A percentile compares a stretch with the other conserved stretches of the same genome.
phyloP scores from a whole-genome alignment of 2,113 vertebrate species.

The Baryphthengus martii region DNA sequence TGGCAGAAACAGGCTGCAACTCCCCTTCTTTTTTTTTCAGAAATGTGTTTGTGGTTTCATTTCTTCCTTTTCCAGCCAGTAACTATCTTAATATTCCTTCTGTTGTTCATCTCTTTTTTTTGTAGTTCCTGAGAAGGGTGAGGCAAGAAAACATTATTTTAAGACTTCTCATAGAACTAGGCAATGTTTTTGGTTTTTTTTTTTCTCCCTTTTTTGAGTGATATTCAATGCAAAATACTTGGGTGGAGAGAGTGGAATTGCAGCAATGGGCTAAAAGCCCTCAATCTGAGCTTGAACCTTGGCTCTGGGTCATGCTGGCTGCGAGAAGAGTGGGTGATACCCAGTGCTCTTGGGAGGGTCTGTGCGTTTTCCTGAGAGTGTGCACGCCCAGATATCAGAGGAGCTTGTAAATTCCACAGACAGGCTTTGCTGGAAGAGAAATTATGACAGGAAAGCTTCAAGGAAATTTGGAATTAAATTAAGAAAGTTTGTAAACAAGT shows the following conservation, averaged over 20 bases:
- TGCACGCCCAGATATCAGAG: background rate
- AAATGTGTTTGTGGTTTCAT: background rate
- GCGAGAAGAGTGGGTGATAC: background rate
- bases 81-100: background rate
- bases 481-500: background rate
- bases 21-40: background rate
- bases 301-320: background rate
- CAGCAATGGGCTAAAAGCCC: background rate
- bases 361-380: background rate
- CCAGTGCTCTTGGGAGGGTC: background rate
- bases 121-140: background rate
- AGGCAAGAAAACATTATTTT: background rate
- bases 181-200: background rate
- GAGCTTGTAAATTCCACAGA: background rate
- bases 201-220: background rate
- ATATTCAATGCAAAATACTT: background rate
- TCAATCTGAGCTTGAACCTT: background rate
- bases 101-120: background rate
- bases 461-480: background rate
- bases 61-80: background rate
- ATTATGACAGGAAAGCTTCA: background rate
- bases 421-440: background rate
- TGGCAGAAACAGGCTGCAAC: background rate
- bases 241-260: background rate
- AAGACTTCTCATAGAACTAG: background rate